Base-by-base conservation (phyloP, 2,113 vertebrate species). In the Nibea albiflora region DNA sequence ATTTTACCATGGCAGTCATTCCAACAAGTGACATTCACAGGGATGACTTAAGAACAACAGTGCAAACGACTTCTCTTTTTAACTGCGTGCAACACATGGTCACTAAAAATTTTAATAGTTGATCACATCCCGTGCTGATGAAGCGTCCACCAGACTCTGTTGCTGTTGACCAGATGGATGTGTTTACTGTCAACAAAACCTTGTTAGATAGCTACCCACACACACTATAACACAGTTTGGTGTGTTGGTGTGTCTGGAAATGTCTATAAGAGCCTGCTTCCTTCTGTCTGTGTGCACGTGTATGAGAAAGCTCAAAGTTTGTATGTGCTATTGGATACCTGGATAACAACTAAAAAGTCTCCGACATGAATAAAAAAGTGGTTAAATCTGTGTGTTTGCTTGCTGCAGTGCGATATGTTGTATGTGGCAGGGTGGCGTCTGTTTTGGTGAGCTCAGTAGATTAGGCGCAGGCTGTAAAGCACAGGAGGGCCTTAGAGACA, bases 181-280 rank as follows among this genome's bases (percentile, higher is more conserved):
- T 93, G 93, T 94, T 93, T 93, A 90, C 90, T 86, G 90, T 92
- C 91, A 92, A 90, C 89, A 90, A 69, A 91, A 92, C 92, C 93
- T 90, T 90, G 91, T 91, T 92, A 93, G 85, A 83, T 92, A 54
- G 81, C 88, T 90, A 73, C 83, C 88, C 88, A 86, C 89, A 84
- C 81, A 73, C 16, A 65, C 73, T 83, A n/a, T 57, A 83, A 81
- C 82, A 80, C 87, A 60, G 79, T 79, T 71, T 80, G 35, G 63
- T 79, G 77, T 70, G 73, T 80, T 50, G 56, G 57, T 52, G 62
- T 68, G 77, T 76, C 53, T 84, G 80, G 71, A 74, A 85, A 69
- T 69, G 64, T 79, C 35, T 68, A 8, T 50, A 66, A 71, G 31
- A 80, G 46, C 71, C 68, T 31, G 63, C 67, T 52, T 83, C 47